Base-by-base conservation (phyloP, 2,797 vertebrate genomes). In the Australoheros facetus region DNA sequence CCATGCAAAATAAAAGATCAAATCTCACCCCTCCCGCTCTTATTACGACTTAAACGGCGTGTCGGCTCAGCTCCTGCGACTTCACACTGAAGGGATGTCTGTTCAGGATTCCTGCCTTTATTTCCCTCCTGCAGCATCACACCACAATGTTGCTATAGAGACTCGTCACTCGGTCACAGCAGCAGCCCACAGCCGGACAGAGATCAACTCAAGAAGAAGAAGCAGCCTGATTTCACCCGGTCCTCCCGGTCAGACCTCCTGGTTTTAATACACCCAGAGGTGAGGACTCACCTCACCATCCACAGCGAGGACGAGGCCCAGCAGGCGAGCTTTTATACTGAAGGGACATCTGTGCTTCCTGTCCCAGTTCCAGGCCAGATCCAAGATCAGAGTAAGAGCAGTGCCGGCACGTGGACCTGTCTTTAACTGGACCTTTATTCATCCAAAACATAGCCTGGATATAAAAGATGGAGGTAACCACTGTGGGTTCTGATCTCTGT, bases 1-100 rank as follows among this genome's bases (percentile, higher is more conserved):
- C 72, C 71, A 78, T 85, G 77, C 85, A 19, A 86, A 77, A 78
- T 16, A 82, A 87, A 88, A 56, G 77, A 85, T 89, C 78, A 79
- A 82, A 83, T 80, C 81, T 89, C 45, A 73, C 54, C 71, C 82
- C 62, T 34, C 39, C 42, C 16, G 42, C 73, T 75, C 83, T 86
- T 80, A 89, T 84, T 86, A 85, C 34, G 53, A 71, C 83, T 87
- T 85, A 82, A 78, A 89, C 59, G 66, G 64, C 53, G 4, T 17
- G 75, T 79, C 77, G 82, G 75, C 85, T 42, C 37, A 37, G 71
- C 79, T 74, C 34, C 66, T 12, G 32, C 26, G 73, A 72, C 64
- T 54, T 10, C 14, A 48, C 6, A 11, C 37, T 13, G 42, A 79
- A 54, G 60, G 3, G 4, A 42, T 77, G 74, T 83, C 74, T 73